Evolutionary conservation across 37 sponge, comb jelly and placozoan genomes (phyloP), one percentile per base, ranked within the genome.

Genomic region (Beroe ovata): DNA sequence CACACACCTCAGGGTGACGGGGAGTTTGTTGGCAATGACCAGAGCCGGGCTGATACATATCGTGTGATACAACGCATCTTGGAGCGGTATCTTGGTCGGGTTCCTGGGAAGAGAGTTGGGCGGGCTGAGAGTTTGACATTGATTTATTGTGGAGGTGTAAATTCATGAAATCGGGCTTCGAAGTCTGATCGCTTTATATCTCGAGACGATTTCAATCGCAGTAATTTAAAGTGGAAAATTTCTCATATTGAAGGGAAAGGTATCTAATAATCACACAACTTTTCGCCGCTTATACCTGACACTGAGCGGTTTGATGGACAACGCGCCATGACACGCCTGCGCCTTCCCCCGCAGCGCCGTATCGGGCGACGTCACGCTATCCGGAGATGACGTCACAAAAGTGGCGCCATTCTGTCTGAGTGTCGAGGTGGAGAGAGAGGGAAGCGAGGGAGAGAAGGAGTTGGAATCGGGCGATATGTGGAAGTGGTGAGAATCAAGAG

Each of bases 381-480:
- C 54, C 2, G 84, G 84, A 23, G 26, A 42, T 33, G 38, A 36
- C 38, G 84, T 36, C 54, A 77, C 84, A 40, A 77, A 77, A 25
- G 26, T 23, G 47, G 26, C 22, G 16, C 4, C 38, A 41, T 77
- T 35, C 26, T 40, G 8, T 23, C 33, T 38, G n/a, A 77, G 84
- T 77, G 39, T 38, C 54, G n/a, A 2, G 54, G 84, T 23, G 28
- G 54, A 39, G 54, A 77, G 42, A 4, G 84, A 36, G 26, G 84
- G 84, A 40, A 40, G n/a, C 25, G 84, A 77, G 42, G 84, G 84
- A 29, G 84, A 39, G 54, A 41, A 36, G 35, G 38, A 30, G 84
- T 77, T 35, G 20, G n/a, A 21, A 20, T 77, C 84, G 3, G 84
- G 84, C 4, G 84, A 77, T 41, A 77, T 77, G 84, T 77, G 84